phyloP scores from a whole-genome alignment of 1,140 invertebrate genomes.

The Pentalonia nigronervosa region DNA sequence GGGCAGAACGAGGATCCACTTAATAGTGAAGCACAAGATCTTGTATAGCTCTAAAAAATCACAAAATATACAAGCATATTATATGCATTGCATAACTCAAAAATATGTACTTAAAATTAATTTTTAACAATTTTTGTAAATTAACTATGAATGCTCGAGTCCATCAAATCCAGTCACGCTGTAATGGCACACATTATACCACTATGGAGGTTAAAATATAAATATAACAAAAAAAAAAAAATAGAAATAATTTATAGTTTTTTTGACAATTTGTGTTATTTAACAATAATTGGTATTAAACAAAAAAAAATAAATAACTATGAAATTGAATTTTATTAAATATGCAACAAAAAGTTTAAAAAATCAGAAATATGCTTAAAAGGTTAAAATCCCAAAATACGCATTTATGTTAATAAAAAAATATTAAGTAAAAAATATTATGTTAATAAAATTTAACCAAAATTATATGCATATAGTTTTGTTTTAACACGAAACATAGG shows the following conservation, averaged over 20 bases:
- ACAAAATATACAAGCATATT: background rate
- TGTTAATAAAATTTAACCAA: no score
- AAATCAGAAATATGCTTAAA: background rate
- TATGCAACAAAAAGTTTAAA: background rate
- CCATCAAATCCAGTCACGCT: background rate
- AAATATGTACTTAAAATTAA: background rate
- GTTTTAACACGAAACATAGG: background rate
- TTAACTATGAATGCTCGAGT: background rate
- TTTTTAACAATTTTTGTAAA: background rate
- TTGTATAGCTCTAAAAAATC: background rate
- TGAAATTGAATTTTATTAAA: background rate
- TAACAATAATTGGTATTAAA: background rate
- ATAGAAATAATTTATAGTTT: background rate
- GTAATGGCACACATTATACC: background rate
- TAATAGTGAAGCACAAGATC: background rate
- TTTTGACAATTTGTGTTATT: background rate
- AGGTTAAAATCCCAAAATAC: background rate
- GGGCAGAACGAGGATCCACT: background rate
- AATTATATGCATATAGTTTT: background rate
- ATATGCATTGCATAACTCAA: background rate
- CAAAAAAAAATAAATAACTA: background rate
- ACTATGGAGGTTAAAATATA: background rate
- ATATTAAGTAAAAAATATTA: no score
- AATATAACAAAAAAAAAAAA: background rate
- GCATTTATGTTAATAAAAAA: background rate